Conservation (phyloP, 2,113 vertebrate species). For the Zeus faber region DNA sequence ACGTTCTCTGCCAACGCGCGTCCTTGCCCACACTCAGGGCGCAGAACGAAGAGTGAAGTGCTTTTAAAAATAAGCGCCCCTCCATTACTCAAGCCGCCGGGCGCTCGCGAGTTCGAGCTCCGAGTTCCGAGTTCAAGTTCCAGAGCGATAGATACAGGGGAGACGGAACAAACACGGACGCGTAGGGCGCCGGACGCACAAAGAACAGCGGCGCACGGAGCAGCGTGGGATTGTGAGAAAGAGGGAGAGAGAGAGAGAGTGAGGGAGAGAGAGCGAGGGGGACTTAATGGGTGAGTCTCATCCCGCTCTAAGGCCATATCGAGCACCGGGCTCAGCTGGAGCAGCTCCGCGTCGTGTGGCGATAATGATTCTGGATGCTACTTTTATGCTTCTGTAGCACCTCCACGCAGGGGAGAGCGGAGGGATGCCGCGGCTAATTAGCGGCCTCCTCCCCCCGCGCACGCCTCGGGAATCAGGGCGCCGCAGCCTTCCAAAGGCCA, state of each 20-base stretch:
- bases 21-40: too few species aligned
- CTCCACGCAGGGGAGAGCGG: conserved; percentile 41
- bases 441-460: conserved; percentile 32
- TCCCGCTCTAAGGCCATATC: conserved; percentile 27
- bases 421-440: conserved; percentile 54
- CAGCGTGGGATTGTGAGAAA: neutral
- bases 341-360: conserved; percentile 18
- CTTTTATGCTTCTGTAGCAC: conserved; percentile 32
- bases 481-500: too few species aligned
- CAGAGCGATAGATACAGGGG: neutral
- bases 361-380: conserved; percentile 46
- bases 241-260: conserved; percentile 15
- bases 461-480: neutral
- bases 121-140: too few species aligned
- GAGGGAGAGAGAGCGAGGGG: conserved; percentile 1
- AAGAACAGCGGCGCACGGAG: too few species aligned
- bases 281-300: conserved; percentile 18
- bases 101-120: too few species aligned
- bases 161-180: neutral
- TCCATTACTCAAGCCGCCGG: too few species aligned
- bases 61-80: too few species aligned
- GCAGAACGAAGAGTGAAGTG: too few species aligned
- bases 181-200: too few species aligned
- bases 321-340: conserved; percentile 13
- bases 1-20: too few species aligned